Conservation (phyloP, 2,113 vertebrate species). For the Lucifuga dentata region DNA sequence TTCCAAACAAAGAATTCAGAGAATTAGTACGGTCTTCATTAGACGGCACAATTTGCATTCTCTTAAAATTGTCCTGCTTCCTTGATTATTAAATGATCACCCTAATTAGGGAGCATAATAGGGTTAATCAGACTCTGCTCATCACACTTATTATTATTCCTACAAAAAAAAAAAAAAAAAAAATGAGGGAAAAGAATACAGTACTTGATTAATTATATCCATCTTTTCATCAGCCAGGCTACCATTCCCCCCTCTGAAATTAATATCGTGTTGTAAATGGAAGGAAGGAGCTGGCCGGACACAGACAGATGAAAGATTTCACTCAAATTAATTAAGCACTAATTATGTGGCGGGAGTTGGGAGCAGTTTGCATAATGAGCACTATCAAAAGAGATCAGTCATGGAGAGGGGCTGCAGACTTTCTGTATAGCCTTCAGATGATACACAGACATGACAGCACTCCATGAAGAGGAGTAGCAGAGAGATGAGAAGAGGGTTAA, state of each 20-base stretch:
- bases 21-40: constrained; percentile 81
- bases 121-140: constrained; percentile 91
- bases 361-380: constrained; percentile 89
- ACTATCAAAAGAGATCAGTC: constrained; percentile 85
- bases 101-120: constrained; percentile 93
- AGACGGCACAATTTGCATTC: constrained; percentile 83
- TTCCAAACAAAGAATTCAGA: constrained; percentile 82
- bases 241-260: constrained; percentile 86
- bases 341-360: constrained; percentile 89
- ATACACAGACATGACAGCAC: constrained; percentile 47
- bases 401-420: constrained; percentile 70
- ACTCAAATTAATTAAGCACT: constrained; percentile 92
- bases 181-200: constrained; percentile 87
- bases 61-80: constrained; percentile 85
- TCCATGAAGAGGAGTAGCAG: constrained; percentile 56
- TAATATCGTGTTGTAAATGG: constrained; percentile 95
- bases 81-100: constrained; percentile 95
- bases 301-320: constrained; percentile 94
- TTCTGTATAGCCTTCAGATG: constrained; percentile 81
- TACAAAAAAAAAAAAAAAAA: no score
- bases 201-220: constrained; percentile 94
- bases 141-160: constrained; percentile 90
- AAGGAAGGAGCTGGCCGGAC: constrained; percentile 90
- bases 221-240: constrained; percentile 86
- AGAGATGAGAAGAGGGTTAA: constrained; percentile 62